A percentile compares a stretch with the other conserved stretches of the same genome.
These are phyloP conservation scores for Cotesia congregata DNA, from an alignment of 2,888 invertebrate species.

Conservation along the genomic window DNA sequence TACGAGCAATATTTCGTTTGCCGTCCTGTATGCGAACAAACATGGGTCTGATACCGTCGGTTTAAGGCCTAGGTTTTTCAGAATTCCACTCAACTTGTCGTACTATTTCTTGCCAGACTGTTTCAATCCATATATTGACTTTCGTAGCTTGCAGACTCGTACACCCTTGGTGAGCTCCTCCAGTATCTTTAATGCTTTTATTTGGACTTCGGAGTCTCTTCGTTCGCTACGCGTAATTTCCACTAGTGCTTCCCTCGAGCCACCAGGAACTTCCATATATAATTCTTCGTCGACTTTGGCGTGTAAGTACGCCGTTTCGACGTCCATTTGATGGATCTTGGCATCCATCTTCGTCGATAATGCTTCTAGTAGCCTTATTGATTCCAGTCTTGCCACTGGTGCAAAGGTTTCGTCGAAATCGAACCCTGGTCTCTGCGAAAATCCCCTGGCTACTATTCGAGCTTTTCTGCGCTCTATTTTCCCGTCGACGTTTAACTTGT, in stretches of 20 bases:
- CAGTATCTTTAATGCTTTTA: constrained; percentile 10
- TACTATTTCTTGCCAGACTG: constrained; percentile 20
- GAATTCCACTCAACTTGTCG: background rate
- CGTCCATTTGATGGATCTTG: constrained; percentile 24
- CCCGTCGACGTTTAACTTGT: no score
- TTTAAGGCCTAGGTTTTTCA: no score
- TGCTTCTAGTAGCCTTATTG: background rate
- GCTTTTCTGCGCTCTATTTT: background rate
- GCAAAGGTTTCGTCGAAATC: constrained; percentile 32
- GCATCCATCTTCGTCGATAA: background rate
- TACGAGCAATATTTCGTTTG: background rate
- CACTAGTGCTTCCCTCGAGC: background rate
- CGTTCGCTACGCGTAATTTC: background rate
- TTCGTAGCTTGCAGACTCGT: constrained; percentile 4
- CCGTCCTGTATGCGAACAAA: background rate
- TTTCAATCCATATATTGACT: constrained; percentile 26
- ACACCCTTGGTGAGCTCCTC: background rate
- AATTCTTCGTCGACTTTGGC: constrained; percentile 27
- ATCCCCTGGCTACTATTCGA: constrained; percentile 12
- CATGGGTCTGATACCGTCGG: no score
- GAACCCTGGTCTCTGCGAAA: constrained; percentile 15
- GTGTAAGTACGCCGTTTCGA: constrained; percentile 19
- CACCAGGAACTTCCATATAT: constrained; percentile 20
- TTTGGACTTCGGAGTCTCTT: background rate
- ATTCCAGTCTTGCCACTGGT: constrained; percentile 28